Base-by-base conservation (phyloP, 1,140 invertebrate genomes). In the Panagrolaimus sp. region DNA sequence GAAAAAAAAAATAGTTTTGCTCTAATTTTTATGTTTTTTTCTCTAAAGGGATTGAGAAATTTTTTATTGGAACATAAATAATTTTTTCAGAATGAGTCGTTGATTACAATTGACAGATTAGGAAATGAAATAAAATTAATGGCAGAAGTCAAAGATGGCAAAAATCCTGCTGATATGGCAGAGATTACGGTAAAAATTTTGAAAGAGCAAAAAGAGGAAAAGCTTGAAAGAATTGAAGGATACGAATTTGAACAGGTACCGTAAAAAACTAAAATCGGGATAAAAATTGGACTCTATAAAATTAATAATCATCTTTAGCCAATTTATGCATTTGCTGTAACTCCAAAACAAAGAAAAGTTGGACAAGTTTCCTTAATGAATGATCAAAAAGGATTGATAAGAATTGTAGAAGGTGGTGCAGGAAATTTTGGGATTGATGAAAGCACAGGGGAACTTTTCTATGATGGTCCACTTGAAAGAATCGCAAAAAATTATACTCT, bases 311-410 rank as follows among this genome's bases (percentile, higher is more conserved):
- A 38, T 57, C 20, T 57, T 57, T 27, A 57, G 51, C 51, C 51
- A 57, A 57, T 57, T 20, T 57, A 57, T 16, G 51, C 51, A 11
- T 57, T 57, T 25, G 51, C 51, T 20, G 51, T 57, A n/a, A 27
- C 51, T 23, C 51, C 51, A 20, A 20, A 27, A 25, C 51, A 57
- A 57, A 5, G 13, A 57, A 57, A 57, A 20, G 51, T 57, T 20
- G 51, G 51, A 13, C n/a, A 25, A 25, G 51, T 57, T 23, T 57
- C 51, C 3, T 27, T 57, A 9, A 57, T 57, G 20, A 57, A 57
- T 23, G 51, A 57, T 11, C 20, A 20, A 20, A 57, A 57, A 57
- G 51, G 51, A 1, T 11, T 25, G 20, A 57, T 57, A 1, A 20
- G 27, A 16, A 57, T 57, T 57, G 51, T 57, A 1, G 51, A 57